phyloP scores from a whole-genome alignment of 2,888 invertebrate genomes.

The Tenthredo distinguenda region DNA sequence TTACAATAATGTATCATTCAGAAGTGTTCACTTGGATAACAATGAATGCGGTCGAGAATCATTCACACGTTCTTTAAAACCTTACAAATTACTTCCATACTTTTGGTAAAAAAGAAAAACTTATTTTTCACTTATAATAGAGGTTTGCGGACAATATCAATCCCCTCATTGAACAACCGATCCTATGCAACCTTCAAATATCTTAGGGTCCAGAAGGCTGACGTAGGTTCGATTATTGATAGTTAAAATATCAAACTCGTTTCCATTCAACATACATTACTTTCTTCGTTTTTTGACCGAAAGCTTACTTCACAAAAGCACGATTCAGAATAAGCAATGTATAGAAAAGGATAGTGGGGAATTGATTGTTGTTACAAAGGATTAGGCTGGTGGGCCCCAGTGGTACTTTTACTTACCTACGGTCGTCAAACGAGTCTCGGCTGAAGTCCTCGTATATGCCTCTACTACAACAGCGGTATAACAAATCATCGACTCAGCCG shows the following conservation, averaged over 20 bases:
- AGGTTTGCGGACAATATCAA: not conserved
- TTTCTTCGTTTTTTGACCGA: not conserved
- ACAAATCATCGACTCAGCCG: conserved; percentile 73
- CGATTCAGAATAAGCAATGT: conserved; percentile 56
- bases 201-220: not conserved
- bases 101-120: not conserved
- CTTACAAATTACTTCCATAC: not conserved
- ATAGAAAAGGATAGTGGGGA: conserved; percentile 60
- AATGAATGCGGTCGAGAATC: not conserved
- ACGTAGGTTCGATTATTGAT: not conserved
- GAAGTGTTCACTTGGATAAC: conserved; percentile 6
- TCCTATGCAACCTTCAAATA: conserved; percentile 26
- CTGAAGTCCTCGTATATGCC: conserved; percentile 94
- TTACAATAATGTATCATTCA: not conserved
- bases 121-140: not conserved
- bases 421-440: conserved; percentile 92
- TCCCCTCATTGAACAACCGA: conserved; percentile 31
- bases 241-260: not conserved
- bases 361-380: conserved; percentile 54
- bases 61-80: conserved; percentile 2
- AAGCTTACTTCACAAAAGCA: conserved; percentile 7
- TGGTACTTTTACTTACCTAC: conserved; percentile 82
- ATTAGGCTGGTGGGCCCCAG: conserved; percentile 63
- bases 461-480: conserved; percentile 77
- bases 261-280: not conserved